phyloP scores from a whole-genome alignment of 2,888 invertebrate species.

The Cosmorhoe ocellata region DNA sequence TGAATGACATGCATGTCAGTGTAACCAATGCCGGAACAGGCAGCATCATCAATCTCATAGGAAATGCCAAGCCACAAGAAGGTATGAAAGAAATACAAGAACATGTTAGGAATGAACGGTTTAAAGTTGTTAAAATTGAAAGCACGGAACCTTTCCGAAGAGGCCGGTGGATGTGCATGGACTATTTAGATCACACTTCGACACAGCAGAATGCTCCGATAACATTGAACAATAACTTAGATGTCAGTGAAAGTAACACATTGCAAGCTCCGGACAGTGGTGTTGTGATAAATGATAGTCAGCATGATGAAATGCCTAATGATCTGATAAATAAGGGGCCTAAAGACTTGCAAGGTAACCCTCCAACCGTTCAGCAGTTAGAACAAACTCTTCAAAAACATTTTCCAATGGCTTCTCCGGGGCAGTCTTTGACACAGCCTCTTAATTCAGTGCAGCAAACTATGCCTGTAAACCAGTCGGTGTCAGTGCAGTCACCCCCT shows the following conservation, averaged over 20 bases:
- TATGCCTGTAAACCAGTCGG: constrained; percentile 71
- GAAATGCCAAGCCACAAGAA: constrained; percentile 80
- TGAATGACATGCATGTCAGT: constrained; percentile 84
- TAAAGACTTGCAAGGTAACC: constrained; percentile 75
- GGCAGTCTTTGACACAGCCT: constrained; percentile 77
- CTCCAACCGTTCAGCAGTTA: constrained; percentile 71
- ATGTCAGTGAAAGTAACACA: constrained; percentile 65
- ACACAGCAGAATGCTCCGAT: constrained; percentile 77
- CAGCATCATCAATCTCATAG: constrained; percentile 83
- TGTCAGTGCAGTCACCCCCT: constrained; percentile 78
- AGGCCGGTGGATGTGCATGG: constrained; percentile 97
- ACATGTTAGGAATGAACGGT: constrained; percentile 90
- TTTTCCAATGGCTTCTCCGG: constrained; percentile 79
- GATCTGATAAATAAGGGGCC: constrained; percentile 75
- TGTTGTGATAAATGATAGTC: constrained; percentile 77
- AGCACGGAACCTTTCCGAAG: constrained; percentile 96
- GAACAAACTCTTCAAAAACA: constrained; percentile 77
- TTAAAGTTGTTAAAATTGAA: constrained; percentile 97
- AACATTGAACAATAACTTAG: constrained; percentile 75
- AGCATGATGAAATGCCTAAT: constrained; percentile 76
- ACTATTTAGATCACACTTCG: constrained; percentile 93
- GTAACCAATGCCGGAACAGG: constrained; percentile 84
- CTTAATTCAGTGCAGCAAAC: constrained; percentile 72
- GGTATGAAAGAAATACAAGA: constrained; percentile 85
- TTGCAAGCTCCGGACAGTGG: constrained; percentile 78